Evolutionary conservation across 2,888 invertebrate genomes (phyloP).

Genomic region (Brenthis hecate): DNA sequence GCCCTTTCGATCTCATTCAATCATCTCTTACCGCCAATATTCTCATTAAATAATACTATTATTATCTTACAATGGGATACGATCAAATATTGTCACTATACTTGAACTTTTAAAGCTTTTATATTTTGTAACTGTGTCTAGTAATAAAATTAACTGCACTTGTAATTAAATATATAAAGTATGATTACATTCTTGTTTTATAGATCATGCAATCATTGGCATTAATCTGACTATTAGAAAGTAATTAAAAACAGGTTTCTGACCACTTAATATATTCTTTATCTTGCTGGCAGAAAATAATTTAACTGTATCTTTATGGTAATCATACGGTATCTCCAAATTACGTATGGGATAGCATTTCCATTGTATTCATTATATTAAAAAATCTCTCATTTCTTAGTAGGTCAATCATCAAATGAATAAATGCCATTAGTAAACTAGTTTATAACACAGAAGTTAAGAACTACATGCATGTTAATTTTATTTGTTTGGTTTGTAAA

Average conservation of each 20-base stretch:
- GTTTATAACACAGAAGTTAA: too few relatives aligned
- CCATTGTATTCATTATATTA: conserved; percentile 57
- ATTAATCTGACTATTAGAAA: background rate
- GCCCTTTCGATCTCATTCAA: conserved; percentile 67
- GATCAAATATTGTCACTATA: conserved; percentile 8
- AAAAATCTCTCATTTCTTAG: background rate
- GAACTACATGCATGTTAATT: too few relatives aligned
- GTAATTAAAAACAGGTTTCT: conserved; percentile 17
- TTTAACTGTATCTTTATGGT: conserved; percentile 13
- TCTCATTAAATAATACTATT: conserved; percentile 28
- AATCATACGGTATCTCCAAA: conserved; percentile 72
- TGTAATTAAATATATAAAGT: too few relatives aligned
- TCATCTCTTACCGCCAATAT: conserved; percentile 52
- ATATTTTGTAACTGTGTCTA: too few relatives aligned
- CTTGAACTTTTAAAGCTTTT: too few relatives aligned
- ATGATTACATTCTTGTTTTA: too few relatives aligned
- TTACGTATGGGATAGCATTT: conserved; percentile 74
- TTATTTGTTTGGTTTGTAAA: background rate
- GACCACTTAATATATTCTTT: conserved; percentile 14
- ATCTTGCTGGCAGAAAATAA: conserved; percentile 14
- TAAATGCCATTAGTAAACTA: too few relatives aligned
- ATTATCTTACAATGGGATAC: conserved; percentile 9
- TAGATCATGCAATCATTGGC: too few relatives aligned
- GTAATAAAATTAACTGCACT: too few relatives aligned
- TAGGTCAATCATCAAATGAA: conserved; percentile 3